Base-by-base conservation (phyloP, 2,888 invertebrate genomes). In the Liopterus haemorrhoidalis region DNA sequence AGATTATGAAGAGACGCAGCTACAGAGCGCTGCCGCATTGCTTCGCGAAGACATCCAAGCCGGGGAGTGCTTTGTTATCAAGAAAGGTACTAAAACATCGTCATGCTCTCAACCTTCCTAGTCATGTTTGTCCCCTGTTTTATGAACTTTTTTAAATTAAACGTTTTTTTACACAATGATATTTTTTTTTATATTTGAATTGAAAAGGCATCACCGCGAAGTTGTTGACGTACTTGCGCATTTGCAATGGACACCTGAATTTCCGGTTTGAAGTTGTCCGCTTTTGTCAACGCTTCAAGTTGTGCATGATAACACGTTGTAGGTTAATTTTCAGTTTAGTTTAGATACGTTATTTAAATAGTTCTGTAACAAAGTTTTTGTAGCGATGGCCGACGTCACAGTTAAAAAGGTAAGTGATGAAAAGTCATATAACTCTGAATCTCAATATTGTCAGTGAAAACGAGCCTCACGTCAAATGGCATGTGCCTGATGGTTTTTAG, bases 1-100 rank as follows among this genome's bases (percentile, higher is more conserved):
- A 9, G 61, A 62, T n/a, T 68, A 60, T 39, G 69, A 69, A 48
- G 56, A 54, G 15, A 66, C 65, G 45, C 52, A 64, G 37, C 51
- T 68, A 15, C 63, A 68, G 40, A 58, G 63, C 35, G 60, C 64
- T 2, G 54, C 64, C 16, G 57, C 59, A 5, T 31, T 56, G 8
- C 51, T 69, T 31, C 52, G 51, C 2, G 49, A 55, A 20, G 66
- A 67, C 41, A 60, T 64, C 4, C 8, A 22, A 6, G 5, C 8
- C 12, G 44, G 37, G 1, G 38, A 37, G 22, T 24, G 24, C 6
- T 37, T 21, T 31, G 31, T 30, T 6, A 24, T 14, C 12, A 14
- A 12, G 6, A 42, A 27, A 42, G 25, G 11, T 5, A 6, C 24
- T 18, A 37, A 5, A 4, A n/a, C n/a, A n/a, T n/a, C n/a, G n/a